Evolutionary conservation across 2,888 invertebrate species (phyloP), one percentile per base, ranked within the genome.

Genomic region (Scaptomyza polygonia): DNA sequence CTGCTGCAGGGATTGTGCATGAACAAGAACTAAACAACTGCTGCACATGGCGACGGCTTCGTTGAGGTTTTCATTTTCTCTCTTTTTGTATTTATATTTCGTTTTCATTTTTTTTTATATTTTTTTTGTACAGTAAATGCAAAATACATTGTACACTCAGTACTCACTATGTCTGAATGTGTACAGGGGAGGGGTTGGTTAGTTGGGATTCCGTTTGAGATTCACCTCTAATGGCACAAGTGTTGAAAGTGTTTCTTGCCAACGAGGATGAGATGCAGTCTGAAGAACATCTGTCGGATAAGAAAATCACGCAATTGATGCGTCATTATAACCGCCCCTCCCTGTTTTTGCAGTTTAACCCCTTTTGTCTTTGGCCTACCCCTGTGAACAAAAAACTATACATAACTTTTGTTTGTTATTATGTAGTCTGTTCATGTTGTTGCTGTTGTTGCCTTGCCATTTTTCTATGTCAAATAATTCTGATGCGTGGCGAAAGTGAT

Each of bases 111-210:
- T 65, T 57, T 59, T 67, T 45, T 47, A 6, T 65, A 55, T 59
- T 67, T 67, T 55, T 75, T 42, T 58, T 82, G 85, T 82, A 85
- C 82, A 82, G 85, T 82, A 82, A 82, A 77, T 85, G 82, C 82
- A 79, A 82, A 82, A 82, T 81, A 76, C 72, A 79, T 69, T 78
- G 76, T 76, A 48, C 70, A 25, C 32, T 49, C 32, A 16, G 30
- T 36, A 27, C 34, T 16, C 6, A 36, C 42, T 48, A 9, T 30
- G 49, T 2, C 29, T 36, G 32, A 42, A n/a, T 47, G 48, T 42
- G 14, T n/a, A 5, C 6, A 36, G 25, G 14, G 11, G 1, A 5
- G 29, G 49, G 39, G n/a, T 47, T 32, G n/a, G 12, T 32, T 32
- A 55, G 48, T 55, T 65, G 55, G 62, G 69, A 73, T 74, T 69